A percentile compares a stretch with the other conserved stretches of the same genome.
These are phyloP conservation scores for Calidris pugnax DNA, from an alignment of 2,113 vertebrate species.

Conservation along the genomic window DNA sequence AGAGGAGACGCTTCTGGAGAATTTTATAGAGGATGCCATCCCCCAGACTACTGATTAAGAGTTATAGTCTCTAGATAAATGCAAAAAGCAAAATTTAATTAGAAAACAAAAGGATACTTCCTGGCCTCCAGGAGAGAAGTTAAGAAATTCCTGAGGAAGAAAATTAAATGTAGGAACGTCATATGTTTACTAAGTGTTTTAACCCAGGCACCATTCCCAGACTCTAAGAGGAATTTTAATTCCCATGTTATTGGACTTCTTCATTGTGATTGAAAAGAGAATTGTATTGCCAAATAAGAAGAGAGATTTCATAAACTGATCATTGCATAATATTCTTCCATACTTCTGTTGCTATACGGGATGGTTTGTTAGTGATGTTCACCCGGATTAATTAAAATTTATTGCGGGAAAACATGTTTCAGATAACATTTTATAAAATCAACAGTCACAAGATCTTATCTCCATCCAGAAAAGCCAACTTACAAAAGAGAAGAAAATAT, in stretches of 20 bases:
- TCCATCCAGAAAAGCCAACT: not conserved
- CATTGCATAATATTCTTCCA: not conserved
- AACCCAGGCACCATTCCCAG: not conserved
- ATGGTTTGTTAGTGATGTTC: not conserved
- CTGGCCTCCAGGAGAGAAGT: not conserved
- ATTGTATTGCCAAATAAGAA: not conserved
- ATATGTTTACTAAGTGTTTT: not conserved
- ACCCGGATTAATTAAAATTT: not conserved
- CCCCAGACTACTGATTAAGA: not conserved
- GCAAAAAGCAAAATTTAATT: not conserved
- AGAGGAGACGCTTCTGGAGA: not conserved
- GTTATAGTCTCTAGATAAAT: not conserved
- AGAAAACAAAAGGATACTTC: not conserved
- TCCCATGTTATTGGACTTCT: not conserved
- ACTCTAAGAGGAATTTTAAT: not conserved
- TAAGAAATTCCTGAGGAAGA: not conserved
- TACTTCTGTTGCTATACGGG: too few relatives aligned
- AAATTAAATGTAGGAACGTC: not conserved
- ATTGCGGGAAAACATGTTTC: not conserved
- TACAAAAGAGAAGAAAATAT: not conserved
- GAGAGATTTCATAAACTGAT: not conserved
- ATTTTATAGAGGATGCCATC: not conserved
- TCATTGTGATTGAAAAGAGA: not conserved
- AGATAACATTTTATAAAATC: not conserved
- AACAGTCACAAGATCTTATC: not conserved